Evolutionary conservation across 2,888 invertebrate genomes (phyloP).

Genomic region (Hydrotaea cyrtoneurina): DNA sequence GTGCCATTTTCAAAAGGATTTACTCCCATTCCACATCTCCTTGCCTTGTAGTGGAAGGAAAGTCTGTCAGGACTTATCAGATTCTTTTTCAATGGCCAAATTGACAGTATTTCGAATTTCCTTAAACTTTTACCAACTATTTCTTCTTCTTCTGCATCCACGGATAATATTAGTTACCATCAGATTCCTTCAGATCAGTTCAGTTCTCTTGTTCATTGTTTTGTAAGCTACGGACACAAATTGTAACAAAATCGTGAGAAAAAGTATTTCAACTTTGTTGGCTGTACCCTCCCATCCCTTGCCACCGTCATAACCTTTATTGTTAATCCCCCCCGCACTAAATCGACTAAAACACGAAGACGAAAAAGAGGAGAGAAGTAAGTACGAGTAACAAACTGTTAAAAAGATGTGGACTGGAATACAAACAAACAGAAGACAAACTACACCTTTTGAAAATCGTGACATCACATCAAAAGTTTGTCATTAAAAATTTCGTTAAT

Average conservation of each 20-base stretch:
- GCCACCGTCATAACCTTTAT: neutral
- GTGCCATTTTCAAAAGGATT: too few species aligned
- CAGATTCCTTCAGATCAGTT: neutral
- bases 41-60: too few species aligned
- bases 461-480: conserved; percentile 80
- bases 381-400: conserved; percentile 41
- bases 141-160: neutral
- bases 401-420: neutral
- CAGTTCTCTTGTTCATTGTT: conserved; percentile 24
- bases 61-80: neutral
- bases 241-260: conserved; percentile 78
- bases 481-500: conserved; percentile 80
- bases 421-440: conserved; percentile 51
- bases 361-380: neutral
- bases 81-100: conserved; percentile 15
- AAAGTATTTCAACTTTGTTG: conserved; percentile 64
- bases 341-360: neutral
- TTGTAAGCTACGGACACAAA: conserved; percentile 45
- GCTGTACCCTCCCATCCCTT: conserved; percentile 33
- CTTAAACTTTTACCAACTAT: neutral
- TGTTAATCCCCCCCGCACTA: neutral
- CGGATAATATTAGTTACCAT: conserved; percentile 10
- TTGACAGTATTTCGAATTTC: neutral
- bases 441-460: conserved; percentile 77
- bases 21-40: too few species aligned